phyloP scores from a whole-genome alignment of 2,888 invertebrate species.

The Stegana nigrithorax region DNA sequence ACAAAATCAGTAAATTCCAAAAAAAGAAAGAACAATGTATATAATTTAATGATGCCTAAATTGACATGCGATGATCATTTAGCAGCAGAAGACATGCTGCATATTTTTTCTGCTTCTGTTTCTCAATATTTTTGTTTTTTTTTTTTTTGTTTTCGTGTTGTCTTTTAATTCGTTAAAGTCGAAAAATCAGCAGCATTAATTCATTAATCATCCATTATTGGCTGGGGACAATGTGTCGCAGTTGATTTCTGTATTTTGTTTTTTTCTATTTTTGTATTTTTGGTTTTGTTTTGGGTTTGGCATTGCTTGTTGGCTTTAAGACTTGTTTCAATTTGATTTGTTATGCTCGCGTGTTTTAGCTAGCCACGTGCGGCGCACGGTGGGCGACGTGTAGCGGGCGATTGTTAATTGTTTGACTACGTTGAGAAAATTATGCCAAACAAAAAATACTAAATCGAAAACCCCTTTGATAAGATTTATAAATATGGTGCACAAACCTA shows the following conservation, averaged over 20 bases:
- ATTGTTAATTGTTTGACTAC: neutral
- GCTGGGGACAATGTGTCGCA: slow-evolving; percentile 53
- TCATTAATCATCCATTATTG: slow-evolving; percentile 56
- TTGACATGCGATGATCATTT: slow-evolving; percentile 57
- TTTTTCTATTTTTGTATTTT: slow-evolving; percentile 29
- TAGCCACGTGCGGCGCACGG: neutral
- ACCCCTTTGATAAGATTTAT: no score
- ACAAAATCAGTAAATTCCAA: no score
- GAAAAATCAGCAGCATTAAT: slow-evolving; percentile 30
- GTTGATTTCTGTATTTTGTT: slow-evolving; percentile 25
- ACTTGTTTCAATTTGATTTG: slow-evolving; percentile 18
- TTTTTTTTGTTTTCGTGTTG: slow-evolving; percentile 23
- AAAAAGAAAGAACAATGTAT: no score
- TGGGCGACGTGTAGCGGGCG: neutral
- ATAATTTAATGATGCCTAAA: slow-evolving; percentile 56
- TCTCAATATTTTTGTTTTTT: slow-evolving; percentile 21
- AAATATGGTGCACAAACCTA: no score
- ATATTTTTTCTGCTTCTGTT: slow-evolving; percentile 20
- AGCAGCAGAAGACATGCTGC: slow-evolving; percentile 50
- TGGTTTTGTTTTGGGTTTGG: slow-evolving; percentile 28
- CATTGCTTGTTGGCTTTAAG: neutral
- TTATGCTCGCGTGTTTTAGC: neutral
- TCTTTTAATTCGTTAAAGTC: neutral
- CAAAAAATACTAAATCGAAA: no score
- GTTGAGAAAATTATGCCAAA: no score